These are phyloP conservation scores for Raphicerus campestris DNA, from an alignment of 2,113 vertebrate genomes.

Conservation along the genomic window DNA sequence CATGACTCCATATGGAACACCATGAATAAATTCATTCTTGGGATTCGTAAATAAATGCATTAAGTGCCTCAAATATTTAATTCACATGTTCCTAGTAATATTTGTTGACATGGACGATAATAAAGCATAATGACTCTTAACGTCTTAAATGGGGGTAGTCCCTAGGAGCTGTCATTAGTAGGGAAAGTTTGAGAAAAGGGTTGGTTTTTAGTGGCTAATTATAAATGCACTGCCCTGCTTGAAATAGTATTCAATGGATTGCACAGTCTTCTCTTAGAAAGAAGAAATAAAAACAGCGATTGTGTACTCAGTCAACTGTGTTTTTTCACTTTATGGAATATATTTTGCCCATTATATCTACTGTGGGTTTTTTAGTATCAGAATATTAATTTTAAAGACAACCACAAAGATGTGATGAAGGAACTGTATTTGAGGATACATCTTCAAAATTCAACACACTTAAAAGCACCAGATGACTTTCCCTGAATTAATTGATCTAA, in stretches of 20 bases:
- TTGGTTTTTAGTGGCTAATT: neutral
- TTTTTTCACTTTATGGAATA: neutral
- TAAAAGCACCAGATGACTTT: neutral
- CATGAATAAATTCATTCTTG: slow-evolving; percentile 34
- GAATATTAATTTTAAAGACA: neutral
- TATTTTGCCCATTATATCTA: neutral
- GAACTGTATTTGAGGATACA: neutral
- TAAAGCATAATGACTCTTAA: slow-evolving; percentile 64
- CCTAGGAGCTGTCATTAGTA: slow-evolving; percentile 49
- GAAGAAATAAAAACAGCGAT: neutral
- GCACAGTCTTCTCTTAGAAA: neutral
- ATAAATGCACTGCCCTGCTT: neutral
- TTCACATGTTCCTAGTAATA: slow-evolving; percentile 45
- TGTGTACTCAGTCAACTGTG: neutral
- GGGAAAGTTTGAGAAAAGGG: slow-evolving; percentile 32
- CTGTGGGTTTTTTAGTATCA: neutral
- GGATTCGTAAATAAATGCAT: slow-evolving; percentile 59
- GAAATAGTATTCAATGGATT: neutral
- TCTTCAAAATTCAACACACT: neutral
- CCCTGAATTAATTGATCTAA: neutral
- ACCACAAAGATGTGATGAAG: neutral
- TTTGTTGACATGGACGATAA: slow-evolving; percentile 71
- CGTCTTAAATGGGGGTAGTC: slow-evolving; percentile 57
- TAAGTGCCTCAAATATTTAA: slow-evolving; percentile 25
- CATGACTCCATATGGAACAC: neutral